A percentile compares a stretch with the other conserved stretches of the same genome.
phyloP scores from a whole-genome alignment of 1,140 invertebrate genomes.

The Lepidurus packardi region DNA sequence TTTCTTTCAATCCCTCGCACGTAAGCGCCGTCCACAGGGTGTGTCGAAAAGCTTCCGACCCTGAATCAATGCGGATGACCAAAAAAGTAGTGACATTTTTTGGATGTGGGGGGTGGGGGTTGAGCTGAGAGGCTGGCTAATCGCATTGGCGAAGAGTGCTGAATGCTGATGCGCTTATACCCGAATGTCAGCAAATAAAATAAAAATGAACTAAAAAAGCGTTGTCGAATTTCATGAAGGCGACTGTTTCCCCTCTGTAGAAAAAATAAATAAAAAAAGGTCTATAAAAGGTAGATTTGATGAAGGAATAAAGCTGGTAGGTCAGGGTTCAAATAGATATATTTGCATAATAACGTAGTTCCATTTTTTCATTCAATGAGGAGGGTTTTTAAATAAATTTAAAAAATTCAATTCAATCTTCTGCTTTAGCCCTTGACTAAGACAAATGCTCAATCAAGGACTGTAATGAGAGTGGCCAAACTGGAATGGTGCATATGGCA shows the following conservation, averaged over 20 bases:
- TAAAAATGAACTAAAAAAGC: not conserved
- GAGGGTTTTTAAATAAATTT: not conserved
- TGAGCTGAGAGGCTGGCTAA: constrained; percentile 2
- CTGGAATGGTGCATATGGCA: not conserved
- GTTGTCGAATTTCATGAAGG: not conserved
- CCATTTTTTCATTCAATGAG: not conserved
- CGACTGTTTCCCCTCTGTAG: too few relatives aligned
- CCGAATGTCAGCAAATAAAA: not conserved
- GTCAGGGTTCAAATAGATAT: constrained; percentile 5
- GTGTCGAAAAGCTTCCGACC: constrained; percentile 13
- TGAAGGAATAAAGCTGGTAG: not conserved
- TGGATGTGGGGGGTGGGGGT: not conserved
- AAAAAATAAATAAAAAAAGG: too few relatives aligned
- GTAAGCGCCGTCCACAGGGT: constrained; percentile 7
- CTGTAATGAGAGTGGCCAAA: not conserved
- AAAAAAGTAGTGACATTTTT: not conserved
- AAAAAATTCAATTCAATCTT: too few relatives aligned
- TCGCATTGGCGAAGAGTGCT: not conserved
- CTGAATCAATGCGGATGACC: constrained; percentile 13
- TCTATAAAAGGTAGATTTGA: too few relatives aligned
- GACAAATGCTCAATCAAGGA: constrained; percentile 3
- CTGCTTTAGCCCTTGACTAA: not conserved
- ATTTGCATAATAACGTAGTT: constrained; percentile 15
- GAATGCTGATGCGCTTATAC: not conserved
- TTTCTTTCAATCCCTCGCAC: not conserved